Percentiles rank a stretch among this genome's conserved stretches.
phyloP scores from a whole-genome alignment of 2,888 invertebrate genomes.

The Pammene aurita region DNA sequence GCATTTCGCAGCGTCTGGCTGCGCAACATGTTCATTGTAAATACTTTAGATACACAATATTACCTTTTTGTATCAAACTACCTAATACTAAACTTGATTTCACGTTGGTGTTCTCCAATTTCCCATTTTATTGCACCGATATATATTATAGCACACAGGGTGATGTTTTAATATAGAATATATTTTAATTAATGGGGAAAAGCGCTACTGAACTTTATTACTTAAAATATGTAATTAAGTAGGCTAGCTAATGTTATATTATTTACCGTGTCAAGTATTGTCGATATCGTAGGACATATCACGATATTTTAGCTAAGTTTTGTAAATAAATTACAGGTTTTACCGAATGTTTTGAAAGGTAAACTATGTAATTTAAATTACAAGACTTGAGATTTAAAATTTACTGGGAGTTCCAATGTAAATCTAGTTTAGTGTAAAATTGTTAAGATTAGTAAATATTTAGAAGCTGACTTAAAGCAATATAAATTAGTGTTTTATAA shows the following conservation, averaged over 20 bases:
- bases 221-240: constrained; percentile 47
- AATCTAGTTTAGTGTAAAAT: constrained; percentile 18
- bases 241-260: constrained; percentile 34
- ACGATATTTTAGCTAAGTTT: constrained; percentile 23
- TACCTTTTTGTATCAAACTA: background rate
- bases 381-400: constrained; percentile 14
- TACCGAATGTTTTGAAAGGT: background rate
- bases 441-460: constrained; percentile 11
- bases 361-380: constrained; percentile 8
- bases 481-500: constrained; percentile 33
- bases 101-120: constrained; percentile 25
- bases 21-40: too few species aligned
- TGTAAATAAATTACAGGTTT: background rate
- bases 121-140: constrained; percentile 40
- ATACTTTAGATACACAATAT: background rate
- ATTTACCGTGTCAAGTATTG: constrained; percentile 39
- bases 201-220: constrained; percentile 78
- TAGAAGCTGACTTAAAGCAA: constrained; percentile 33
- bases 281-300: constrained; percentile 44
- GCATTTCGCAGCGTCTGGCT: too few species aligned
- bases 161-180: constrained; percentile 47
- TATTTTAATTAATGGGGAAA: constrained; percentile 72
- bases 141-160: constrained; percentile 35
- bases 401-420: constrained; percentile 23
- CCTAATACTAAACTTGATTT: background rate